These are phyloP conservation scores for Xiphorhynchus elegans DNA, from an alignment of 2,113 vertebrate genomes.

Conservation along the genomic window DNA sequence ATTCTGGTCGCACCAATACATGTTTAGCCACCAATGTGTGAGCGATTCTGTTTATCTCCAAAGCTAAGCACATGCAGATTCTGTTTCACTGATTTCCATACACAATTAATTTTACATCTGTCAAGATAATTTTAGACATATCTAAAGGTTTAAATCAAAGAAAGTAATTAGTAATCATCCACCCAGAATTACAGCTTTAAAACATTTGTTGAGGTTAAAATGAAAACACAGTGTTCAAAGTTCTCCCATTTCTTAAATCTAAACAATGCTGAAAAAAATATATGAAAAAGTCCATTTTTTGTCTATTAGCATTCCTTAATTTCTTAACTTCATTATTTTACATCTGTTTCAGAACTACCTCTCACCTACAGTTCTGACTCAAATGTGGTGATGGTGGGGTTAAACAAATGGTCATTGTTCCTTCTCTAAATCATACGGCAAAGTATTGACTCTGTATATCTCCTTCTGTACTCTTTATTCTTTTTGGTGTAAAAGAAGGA, in stretches of 20 bases:
- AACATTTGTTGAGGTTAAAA: background rate
- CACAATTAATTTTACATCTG: background rate
- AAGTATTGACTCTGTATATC: background rate
- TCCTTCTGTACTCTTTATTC: background rate
- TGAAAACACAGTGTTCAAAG: background rate
- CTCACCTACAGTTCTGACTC: background rate
- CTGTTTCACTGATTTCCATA: background rate
- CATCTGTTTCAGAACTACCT: background rate
- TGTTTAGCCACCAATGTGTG: background rate
- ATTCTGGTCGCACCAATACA: background rate
- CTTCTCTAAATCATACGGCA: background rate
- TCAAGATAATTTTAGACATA: constrained; percentile 5
- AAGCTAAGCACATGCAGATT: background rate
- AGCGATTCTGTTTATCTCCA: background rate
- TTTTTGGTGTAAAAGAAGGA: background rate
- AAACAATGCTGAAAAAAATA: background rate
- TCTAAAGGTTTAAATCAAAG: background rate
- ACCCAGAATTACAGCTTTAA: background rate
- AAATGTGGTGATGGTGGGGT: background rate
- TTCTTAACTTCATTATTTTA: background rate
- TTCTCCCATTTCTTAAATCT: background rate
- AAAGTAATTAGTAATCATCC: background rate
- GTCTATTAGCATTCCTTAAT: background rate
- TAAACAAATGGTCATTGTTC: background rate
- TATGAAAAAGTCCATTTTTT: background rate